A percentile compares a stretch with the other conserved stretches of the same genome.
Evolutionary conservation across 2,888 invertebrate species (phyloP).

Genomic region (Eudasyphora cyanicolor): DNA sequence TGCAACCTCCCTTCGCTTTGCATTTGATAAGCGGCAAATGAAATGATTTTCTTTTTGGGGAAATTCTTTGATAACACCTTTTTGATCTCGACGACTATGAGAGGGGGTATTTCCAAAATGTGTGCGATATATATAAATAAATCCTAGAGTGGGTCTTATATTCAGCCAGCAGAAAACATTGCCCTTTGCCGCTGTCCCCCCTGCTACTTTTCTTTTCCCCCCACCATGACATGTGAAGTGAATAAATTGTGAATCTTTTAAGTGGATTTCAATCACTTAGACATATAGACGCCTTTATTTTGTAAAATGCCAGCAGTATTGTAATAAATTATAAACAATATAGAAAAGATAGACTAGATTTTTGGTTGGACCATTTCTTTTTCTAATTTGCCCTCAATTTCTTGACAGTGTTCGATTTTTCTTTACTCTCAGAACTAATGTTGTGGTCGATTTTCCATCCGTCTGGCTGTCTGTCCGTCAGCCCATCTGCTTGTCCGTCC

Average conservation of each 20-base stretch:
- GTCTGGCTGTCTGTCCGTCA: too few relatives aligned
- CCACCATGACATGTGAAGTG: too few relatives aligned
- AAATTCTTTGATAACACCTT: background rate
- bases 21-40: background rate
- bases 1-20: background rate
- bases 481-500: background rate
- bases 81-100: background rate
- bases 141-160: background rate
- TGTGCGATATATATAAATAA: background rate
- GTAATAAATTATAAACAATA: constrained; percentile 46
- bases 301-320: background rate
- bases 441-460: too few relatives aligned
- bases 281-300: constrained; percentile 44
- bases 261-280: too few relatives aligned
- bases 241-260: constrained; percentile 5
- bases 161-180: background rate
- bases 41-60: background rate
- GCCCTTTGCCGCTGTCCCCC: background rate
- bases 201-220: background rate
- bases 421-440: too few relatives aligned
- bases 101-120: background rate
- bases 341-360: too few relatives aligned
- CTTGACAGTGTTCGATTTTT: constrained; percentile 4
- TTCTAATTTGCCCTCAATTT: constrained; percentile 25
- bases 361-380: background rate